Percentiles rank a stretch among this genome's conserved stretches.
phyloP scores from a whole-genome alignment of 2,888 invertebrate species.

The Caenorhabditis angaria region DNA sequence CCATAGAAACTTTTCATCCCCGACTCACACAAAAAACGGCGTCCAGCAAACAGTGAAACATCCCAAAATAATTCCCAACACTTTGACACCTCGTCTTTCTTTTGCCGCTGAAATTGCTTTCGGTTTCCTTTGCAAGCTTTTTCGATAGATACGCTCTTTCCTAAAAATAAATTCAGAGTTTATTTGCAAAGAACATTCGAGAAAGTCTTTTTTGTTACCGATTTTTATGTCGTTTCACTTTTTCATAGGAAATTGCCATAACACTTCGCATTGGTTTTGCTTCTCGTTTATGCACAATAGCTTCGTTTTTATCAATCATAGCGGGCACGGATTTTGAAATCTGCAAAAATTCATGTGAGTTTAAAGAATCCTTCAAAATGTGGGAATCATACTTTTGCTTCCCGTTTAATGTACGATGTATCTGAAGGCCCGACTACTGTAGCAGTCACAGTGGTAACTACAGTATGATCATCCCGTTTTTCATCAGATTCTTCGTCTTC shows the following conservation, averaged over 20 bases:
- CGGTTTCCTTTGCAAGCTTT: conserved; percentile 70
- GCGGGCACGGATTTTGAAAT: conserved; percentile 49
- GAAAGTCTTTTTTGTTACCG: conserved; percentile 36
- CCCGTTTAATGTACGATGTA: conserved; percentile 47
- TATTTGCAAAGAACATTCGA: not conserved
- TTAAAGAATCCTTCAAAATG: too few species aligned
- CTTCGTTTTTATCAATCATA: conserved; percentile 47
- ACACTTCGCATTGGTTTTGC: conserved; percentile 53
- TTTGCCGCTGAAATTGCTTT: conserved; percentile 72
- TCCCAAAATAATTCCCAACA: conserved; percentile 72
- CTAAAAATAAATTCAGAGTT: conserved; percentile 45
- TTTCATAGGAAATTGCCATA: conserved; percentile 65
- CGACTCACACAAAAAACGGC: conserved; percentile 68
- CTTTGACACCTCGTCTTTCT: conserved; percentile 69
- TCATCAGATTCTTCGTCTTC: conserved; percentile 50
- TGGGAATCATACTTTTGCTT: conserved; percentile 45
- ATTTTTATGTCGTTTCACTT: conserved; percentile 69
- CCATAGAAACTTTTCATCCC: not conserved
- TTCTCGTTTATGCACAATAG: conserved; percentile 53
- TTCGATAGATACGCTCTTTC: conserved; percentile 67
- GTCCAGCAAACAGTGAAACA: conserved; percentile 72
- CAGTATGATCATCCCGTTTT: conserved; percentile 44
- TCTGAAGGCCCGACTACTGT: conserved; percentile 45
- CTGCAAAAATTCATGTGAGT: not conserved
- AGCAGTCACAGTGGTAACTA: conserved; percentile 47